These are phyloP conservation scores for Drosophila pseudoananassae DNA, from an alignment of 1,140 invertebrate species.

Conservation along the genomic window DNA sequence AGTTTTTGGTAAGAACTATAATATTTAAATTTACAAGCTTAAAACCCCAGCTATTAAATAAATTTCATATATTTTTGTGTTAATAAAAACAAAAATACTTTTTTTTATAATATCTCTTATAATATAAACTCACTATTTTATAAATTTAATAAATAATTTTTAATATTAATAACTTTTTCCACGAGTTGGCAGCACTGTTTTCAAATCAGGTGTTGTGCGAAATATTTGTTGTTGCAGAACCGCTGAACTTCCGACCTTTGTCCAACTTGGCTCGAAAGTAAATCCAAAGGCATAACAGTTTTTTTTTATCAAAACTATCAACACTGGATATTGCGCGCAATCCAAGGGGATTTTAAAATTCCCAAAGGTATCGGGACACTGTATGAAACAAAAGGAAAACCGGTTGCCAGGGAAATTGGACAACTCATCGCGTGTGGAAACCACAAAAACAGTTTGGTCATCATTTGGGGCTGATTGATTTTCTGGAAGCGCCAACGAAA, in stretches of 20 bases:
- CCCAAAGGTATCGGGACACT: background rate
- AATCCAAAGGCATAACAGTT: background rate
- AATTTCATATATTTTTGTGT: too few species aligned
- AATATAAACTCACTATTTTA: too few species aligned
- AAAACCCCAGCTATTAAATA: too few species aligned
- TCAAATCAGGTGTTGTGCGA: background rate
- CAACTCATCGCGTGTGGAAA: conserved; percentile 9
- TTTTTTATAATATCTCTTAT: too few species aligned
- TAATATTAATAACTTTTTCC: too few species aligned
- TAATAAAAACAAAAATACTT: too few species aligned
- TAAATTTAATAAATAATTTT: too few species aligned
- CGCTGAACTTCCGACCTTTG: conserved; percentile 56
- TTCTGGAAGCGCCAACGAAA: conserved; percentile 20
- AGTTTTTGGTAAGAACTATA: too few species aligned
- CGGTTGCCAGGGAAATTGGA: conserved; percentile 50
- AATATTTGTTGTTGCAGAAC: background rate
- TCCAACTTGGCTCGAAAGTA: conserved; percentile 2
- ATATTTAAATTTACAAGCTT: too few species aligned
- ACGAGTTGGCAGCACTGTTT: background rate
- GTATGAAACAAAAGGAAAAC: conserved; percentile 42
- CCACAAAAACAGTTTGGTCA: conserved; percentile 14
- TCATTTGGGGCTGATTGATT: conserved; percentile 46
- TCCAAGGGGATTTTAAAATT: conserved; percentile 23
- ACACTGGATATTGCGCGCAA: conserved; percentile 29
- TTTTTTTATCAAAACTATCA: conserved; percentile 29